Evolutionary conservation across 2,113 vertebrate genomes (phyloP).

Genomic region (Tachysurus fulvidraco): DNA sequence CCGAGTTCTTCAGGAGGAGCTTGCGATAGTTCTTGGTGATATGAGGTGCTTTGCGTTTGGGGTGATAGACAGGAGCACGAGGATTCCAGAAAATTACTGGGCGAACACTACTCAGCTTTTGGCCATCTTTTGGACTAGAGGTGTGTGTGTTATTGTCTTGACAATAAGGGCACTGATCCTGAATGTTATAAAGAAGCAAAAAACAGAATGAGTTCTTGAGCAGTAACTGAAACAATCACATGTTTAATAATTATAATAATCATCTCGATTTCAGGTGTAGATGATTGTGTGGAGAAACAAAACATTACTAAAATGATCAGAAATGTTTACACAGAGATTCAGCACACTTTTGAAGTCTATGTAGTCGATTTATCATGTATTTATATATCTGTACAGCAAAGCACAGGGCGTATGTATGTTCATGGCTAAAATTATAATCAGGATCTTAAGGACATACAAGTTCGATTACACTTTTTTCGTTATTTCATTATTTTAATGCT

Average conservation of each 20-base stretch:
- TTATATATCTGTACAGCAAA: not conserved
- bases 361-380: not conserved
- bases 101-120: not conserved
- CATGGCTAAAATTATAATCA: not conserved
- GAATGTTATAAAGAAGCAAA: not conserved
- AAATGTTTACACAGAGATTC: too few relatives aligned
- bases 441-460: not conserved
- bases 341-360: not conserved
- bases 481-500: not conserved
- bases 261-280: not conserved
- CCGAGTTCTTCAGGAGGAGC: constrained; percentile 82
- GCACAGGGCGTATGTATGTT: not conserved
- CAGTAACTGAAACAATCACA: not conserved
- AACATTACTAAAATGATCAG: not conserved
- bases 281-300: not conserved
- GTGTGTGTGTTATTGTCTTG: constrained; percentile 15
- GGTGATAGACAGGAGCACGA: not conserved
- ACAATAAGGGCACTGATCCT: constrained; percentile 65
- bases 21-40: constrained; percentile 82
- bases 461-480: not conserved
- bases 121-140: constrained; percentile 6
- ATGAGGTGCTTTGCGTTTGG: constrained; percentile 45
- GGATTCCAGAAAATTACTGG: constrained; percentile 13
- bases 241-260: not conserved
- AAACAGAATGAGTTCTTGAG: not conserved